A percentile compares a stretch with the other conserved stretches of the same genome.
These are phyloP conservation scores for Euglossa dilemma DNA, from an alignment of 1,140 invertebrate genomes.

Conservation along the genomic window DNA sequence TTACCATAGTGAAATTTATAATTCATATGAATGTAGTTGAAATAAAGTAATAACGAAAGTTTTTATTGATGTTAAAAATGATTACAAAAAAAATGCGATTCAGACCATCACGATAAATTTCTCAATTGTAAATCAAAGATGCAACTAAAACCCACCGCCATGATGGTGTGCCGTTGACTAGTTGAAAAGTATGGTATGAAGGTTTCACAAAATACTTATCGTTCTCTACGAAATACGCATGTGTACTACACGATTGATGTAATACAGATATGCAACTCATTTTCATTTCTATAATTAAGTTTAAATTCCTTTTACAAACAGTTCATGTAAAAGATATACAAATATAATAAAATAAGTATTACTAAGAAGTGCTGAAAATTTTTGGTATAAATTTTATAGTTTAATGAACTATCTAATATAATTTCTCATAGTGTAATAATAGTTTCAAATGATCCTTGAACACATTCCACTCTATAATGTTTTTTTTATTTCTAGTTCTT, in stretches of 20 bases:
- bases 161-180: conserved; percentile 59
- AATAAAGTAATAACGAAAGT: not conserved
- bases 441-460: not conserved
- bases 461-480: not conserved
- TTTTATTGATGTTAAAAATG: not conserved
- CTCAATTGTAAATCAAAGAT: conserved; percentile 11
- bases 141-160: conserved; percentile 52
- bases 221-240: conserved; percentile 6
- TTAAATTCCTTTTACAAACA: not conserved
- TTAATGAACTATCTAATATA: not conserved
- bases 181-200: conserved; percentile 42
- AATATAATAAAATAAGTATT: not conserved
- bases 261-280: not conserved
- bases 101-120: conserved; percentile 58
- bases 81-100: conserved; percentile 30
- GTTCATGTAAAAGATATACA: not conserved
- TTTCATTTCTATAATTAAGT: not conserved
- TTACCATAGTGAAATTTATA: conserved; percentile 84
- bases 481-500: conserved; percentile 2
- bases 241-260: not conserved
- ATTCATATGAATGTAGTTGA: conserved; percentile 10
- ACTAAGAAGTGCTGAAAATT: not conserved
- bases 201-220: conserved; percentile 45
- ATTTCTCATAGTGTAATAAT: not conserved
- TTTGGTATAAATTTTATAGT: not conserved